phyloP scores from a whole-genome alignment of 2,888 invertebrate genomes.

The Stenolophus ochropezus region DNA sequence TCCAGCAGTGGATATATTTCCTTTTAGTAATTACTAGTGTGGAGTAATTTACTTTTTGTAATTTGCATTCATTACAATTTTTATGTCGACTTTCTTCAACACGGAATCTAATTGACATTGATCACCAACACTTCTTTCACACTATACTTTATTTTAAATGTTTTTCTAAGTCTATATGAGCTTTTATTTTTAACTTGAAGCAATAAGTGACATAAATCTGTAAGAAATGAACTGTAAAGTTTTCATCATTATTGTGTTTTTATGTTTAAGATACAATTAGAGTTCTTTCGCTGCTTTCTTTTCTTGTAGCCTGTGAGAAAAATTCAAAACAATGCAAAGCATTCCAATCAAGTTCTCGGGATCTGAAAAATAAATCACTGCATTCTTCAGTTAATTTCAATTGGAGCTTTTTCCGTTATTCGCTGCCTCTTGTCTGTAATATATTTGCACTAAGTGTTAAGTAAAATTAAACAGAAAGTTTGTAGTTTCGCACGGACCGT shows the following conservation, averaged over 20 bases:
- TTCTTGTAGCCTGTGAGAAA: neutral
- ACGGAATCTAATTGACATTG: neutral
- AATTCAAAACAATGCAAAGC: neutral
- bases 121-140: neutral
- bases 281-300: neutral
- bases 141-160: neutral
- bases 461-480: conserved; percentile 48
- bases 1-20: neutral
- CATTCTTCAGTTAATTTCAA: conserved; percentile 7
- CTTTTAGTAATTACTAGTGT: neutral
- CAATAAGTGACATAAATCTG: too few species aligned
- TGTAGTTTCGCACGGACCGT: conserved; percentile 43
- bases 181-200: too few species aligned
- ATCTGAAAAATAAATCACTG: conserved; percentile 16
- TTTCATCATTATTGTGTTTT: neutral
- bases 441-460: conserved; percentile 48
- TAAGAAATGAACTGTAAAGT: too few species aligned
- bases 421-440: neutral
- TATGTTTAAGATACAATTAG: neutral
- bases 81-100: neutral
- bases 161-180: too few species aligned
- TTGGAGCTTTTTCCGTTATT: conserved; percentile 7
- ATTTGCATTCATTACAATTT: neutral
- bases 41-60: neutral
- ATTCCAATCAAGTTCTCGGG: neutral